phyloP scores from a whole-genome alignment of 2,113 vertebrate species.

The Oplegnathus fasciatus region DNA sequence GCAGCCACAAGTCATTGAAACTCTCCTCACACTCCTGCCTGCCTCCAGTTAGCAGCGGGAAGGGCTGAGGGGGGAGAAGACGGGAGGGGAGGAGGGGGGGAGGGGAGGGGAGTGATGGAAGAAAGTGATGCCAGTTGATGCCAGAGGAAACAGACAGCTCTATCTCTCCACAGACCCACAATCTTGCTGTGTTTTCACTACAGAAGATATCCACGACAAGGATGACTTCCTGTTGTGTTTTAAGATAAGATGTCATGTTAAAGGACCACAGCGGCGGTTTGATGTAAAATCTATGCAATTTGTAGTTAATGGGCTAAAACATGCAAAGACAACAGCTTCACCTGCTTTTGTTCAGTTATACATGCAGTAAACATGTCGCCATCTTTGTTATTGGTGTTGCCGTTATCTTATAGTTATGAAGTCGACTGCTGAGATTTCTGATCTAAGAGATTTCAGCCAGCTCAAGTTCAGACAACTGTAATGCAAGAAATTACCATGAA shows the following conservation, averaged over 20 bases:
- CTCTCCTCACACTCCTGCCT: slow-evolving; percentile 72
- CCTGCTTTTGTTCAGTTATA: not conserved
- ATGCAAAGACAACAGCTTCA: not conserved
- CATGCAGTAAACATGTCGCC: not conserved
- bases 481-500: not conserved
- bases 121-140: slow-evolving; percentile 33
- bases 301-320: no score
- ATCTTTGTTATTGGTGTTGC: not conserved
- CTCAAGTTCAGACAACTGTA: not conserved
- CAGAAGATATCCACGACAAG: not conserved
- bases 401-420: not conserved
- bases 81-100: no score
- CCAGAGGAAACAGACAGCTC: slow-evolving; percentile 48
- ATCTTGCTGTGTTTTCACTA: not conserved
- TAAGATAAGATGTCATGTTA: not conserved
- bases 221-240: slow-evolving; percentile 3
- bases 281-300: no score
- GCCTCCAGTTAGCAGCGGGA: slow-evolving; percentile 63
- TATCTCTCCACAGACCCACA: not conserved
- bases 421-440: not conserved
- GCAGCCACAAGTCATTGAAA: slow-evolving; percentile 75
- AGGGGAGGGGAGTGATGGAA: not conserved
- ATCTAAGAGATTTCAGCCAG: not conserved
- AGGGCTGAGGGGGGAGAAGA: slow-evolving; percentile 11
- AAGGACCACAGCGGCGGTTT: no score